Conservation (phyloP, 2,888 invertebrate genomes). For the Eupithecia centaureata region DNA sequence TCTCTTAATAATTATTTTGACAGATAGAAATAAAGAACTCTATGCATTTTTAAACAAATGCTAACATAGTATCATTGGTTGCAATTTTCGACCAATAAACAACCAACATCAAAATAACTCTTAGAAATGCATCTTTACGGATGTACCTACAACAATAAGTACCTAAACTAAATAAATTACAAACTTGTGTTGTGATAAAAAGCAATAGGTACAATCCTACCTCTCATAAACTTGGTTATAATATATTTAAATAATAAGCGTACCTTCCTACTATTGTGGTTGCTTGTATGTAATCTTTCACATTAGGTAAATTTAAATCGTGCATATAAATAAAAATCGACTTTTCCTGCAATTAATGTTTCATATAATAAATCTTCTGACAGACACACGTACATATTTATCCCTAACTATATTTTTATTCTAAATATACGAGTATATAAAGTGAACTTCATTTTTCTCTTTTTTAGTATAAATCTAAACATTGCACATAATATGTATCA, state of each 20-base stretch:
- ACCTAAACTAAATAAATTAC: conserved; percentile 7
- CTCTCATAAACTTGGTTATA: too few relatives aligned
- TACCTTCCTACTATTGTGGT: too few relatives aligned
- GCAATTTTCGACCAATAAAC: conserved; percentile 60
- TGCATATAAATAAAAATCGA: too few relatives aligned
- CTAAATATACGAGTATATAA: too few relatives aligned
- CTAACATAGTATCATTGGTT: conserved; percentile 64
- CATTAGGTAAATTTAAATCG: too few relatives aligned
- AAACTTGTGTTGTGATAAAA: conserved; percentile 12
- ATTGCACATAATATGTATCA: too few relatives aligned
- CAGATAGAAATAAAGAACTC: conserved; percentile 47
- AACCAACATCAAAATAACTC: conserved; percentile 63
- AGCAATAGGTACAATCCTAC: too few relatives aligned
- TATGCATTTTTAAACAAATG: conserved; percentile 81
- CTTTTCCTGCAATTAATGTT: too few relatives aligned
- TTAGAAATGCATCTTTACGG: conserved; percentile 74
- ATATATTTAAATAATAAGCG: too few relatives aligned
- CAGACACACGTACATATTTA: not conserved
- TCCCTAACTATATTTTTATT: too few relatives aligned
- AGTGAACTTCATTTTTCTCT: not conserved
- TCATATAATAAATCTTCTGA: not conserved
- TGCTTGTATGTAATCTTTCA: too few relatives aligned
- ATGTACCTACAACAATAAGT: conserved; percentile 31
- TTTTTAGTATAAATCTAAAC: conserved; percentile 14
- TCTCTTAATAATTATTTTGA: conserved; percentile 13